These are phyloP conservation scores for Rotaria macrura DNA, from an alignment of 2,888 invertebrate genomes.

Conservation along the genomic window DNA sequence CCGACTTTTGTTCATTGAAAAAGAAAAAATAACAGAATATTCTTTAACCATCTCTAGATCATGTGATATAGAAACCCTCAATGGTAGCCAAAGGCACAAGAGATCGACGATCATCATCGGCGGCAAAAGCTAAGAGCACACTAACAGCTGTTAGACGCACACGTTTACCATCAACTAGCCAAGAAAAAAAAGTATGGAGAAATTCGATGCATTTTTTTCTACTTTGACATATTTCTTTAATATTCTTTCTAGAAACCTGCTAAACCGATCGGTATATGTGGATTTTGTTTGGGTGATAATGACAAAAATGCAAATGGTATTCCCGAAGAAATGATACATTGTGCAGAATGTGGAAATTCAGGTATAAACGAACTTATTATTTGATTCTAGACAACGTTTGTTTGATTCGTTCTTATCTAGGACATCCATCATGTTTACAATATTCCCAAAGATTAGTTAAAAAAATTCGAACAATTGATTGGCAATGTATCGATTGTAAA, in stretches of 20 bases:
- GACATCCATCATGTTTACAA: slow-evolving; percentile 65
- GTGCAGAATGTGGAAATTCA: slow-evolving; percentile 65
- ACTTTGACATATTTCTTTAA: not conserved
- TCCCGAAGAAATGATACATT: slow-evolving; percentile 69
- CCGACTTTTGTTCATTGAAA: not conserved
- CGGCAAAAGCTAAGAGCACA: not conserved
- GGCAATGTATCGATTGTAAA: slow-evolving; percentile 70
- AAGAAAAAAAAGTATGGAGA: not conserved
- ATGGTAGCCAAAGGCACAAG: not conserved
- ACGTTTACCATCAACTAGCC: not conserved
- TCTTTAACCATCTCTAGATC: not conserved
- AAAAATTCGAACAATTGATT: slow-evolving; percentile 46
- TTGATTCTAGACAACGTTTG: no score
- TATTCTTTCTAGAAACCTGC: not conserved
- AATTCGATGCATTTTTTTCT: no score
- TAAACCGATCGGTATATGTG: slow-evolving; percentile 59
- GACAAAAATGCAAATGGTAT: slow-evolving; percentile 64
- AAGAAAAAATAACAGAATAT: not conserved
- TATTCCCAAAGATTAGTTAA: slow-evolving; percentile 55
- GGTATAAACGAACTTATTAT: slow-evolving; percentile 48
- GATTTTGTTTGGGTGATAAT: slow-evolving; percentile 72
- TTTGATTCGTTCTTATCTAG: no score
- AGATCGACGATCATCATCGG: not conserved
- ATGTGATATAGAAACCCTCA: not conserved
- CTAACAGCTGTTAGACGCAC: not conserved